Base-by-base conservation (phyloP, 2,797 vertebrate species). In the Cuniculus paca region DNA sequence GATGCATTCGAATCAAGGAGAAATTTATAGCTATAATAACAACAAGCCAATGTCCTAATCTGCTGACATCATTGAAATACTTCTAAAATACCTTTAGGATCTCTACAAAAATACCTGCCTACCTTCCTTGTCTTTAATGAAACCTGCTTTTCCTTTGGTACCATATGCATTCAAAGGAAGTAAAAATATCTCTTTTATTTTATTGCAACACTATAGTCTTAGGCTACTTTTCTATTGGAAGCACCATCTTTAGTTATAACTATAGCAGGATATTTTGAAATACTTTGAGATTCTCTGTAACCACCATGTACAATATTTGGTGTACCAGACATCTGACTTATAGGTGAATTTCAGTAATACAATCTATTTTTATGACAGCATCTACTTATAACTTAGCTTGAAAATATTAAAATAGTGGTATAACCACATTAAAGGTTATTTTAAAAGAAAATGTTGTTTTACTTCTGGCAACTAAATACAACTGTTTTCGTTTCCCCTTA, bases 1-100 rank as follows among this genome's bases (percentile, higher is more conserved):
- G 75, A 83, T 96, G 17, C 34, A 56, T 45, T 95, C 63, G 36
- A 94, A 84, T 91, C 52, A 89, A 91, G 36, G n/a, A 88, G 39
- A 95, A 87, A 93, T 88, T 63, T 45, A 87, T 89, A 87, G 95
- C 81, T 94, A 79, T 89, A n/a, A n/a, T n/a, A n/a, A 93, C 22
- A 34, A 79, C 68, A 74, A 96, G n/a, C 54, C 74, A 61, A 50
- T 45, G 20, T 34, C 34, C 20, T 79, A 92, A 92, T 61, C 70
- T 91, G 22, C 48, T 75, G 31, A 96, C 77, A 26, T 87, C 48
- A 31, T 95, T 96, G 42, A 91, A 97, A 74, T 50, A 87, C 39
- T 80, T 61, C 72, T 80, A 83, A 87, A 88, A 54, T 45, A 48
- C 61, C 70, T 96, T 93, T 54, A 96, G 42, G 86, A 91, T 91